phyloP scores from a whole-genome alignment of 2,797 vertebrate genomes.

The Loriculus beryllinus region DNA sequence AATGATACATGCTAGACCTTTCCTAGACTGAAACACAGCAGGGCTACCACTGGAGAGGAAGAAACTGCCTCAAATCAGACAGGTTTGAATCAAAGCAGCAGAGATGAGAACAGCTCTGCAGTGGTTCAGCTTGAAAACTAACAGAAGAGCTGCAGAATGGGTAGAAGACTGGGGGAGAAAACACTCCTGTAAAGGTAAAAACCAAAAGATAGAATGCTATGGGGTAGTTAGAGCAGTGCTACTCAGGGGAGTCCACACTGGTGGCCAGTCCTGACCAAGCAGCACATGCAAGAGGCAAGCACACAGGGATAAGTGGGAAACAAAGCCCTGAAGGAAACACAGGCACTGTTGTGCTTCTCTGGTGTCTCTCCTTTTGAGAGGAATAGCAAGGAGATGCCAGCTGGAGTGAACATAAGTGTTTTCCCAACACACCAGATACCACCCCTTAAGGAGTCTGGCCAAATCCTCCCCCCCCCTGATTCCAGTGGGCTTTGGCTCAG shows the following conservation, averaged over 20 bases:
- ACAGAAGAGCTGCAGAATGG: neutral
- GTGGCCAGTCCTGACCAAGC: neutral
- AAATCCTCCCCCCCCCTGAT: neutral
- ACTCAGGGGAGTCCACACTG: neutral
- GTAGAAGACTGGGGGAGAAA: neutral
- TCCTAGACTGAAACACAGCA: neutral
- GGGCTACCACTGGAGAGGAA: neutral
- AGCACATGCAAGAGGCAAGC: neutral
- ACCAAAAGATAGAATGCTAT: neutral
- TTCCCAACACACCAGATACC: slow-evolving; percentile 26
- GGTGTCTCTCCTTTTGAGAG: neutral
- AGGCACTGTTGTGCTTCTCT: neutral
- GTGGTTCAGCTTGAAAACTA: neutral
- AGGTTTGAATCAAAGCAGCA: neutral
- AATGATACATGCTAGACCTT: neutral
- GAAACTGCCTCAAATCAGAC: neutral
- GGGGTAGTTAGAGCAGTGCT: neutral
- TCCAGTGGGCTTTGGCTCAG: neutral
- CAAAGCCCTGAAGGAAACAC: neutral
- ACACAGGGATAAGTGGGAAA: neutral
- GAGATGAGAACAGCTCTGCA: neutral
- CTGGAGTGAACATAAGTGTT: neutral
- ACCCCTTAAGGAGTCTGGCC: neutral
- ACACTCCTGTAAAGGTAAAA: neutral
- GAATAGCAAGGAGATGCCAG: neutral